Base-by-base conservation (phyloP, 1,140 invertebrate species). In the Ruditapes philippinarum region DNA sequence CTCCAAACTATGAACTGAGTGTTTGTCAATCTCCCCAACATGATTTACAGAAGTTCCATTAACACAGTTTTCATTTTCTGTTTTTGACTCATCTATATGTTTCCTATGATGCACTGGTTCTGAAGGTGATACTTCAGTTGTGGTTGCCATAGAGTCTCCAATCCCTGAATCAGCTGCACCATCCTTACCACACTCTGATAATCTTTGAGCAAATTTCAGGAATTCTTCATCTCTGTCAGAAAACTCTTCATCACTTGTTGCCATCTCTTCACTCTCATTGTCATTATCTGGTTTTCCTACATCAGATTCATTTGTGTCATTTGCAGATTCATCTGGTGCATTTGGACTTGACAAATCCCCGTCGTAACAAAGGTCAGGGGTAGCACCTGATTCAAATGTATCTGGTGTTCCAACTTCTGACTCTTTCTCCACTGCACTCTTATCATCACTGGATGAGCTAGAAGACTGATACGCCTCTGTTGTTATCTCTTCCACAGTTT, bases 81-180 rank as follows among this genome's bases (percentile, higher is more conserved):
- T 87, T 36, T 70, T 79, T 42, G 28, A 36, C 12, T 51, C 76
- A 31, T 51, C 51, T 38, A 54, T 60, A 45, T 45, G 40, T 54
- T 54, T 45, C 36, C 83, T 83, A 57, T 45, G 65, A 28, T 51
- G 40, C 3, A 92, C 57, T 12, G 91, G 83, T 33, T 91, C 92
- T 14, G 93, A 82, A 38, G 93, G 93, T 73, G 93, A 94, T 3
- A 89, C 68, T 57, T 92, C 90, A 40, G 83, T 89, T 19, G 87
- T 89, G 36, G 68, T 83, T 25, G 79, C 38, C 87, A 89, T 83
- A n/a, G 79, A 82, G 49, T 82, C 91, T 28, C 92, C 92, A 7
- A 93, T 90, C n/a, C 93, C 92, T 22, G 94, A 93, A 87, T 94
- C 93, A 51, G 91, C 81, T 3, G 93, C 93, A 22, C 81, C 91